Base-by-base conservation (phyloP, 37 sponge, comb jelly and placozoan genomes). In the Lycopodina hypogea region DNA sequence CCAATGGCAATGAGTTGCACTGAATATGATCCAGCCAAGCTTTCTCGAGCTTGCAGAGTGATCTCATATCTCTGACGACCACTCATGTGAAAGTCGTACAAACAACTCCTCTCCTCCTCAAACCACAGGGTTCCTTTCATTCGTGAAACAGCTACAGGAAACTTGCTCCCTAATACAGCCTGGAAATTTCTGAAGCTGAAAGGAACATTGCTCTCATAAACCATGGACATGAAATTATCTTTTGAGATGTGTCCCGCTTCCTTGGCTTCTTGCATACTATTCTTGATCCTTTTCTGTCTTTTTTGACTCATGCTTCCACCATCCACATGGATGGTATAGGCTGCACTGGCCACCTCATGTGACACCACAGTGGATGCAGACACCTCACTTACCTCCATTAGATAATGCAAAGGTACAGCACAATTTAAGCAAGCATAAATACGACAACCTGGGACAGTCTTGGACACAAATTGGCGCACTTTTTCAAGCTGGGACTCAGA, bases 111-210 rank as follows among this genome's bases (percentile, higher is more conserved):
- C 32, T 76, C 70, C 71, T 90, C 90, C 18, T 24, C 55, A 77
- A 90, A 90, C 82, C 81, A 90, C 61, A 90, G 66, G 4, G 81
- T 84, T 15, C 90, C 90, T 39, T 90, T 90, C 77, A 84, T 84
- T 1, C 90, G 71, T 1, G 71, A 57, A 15, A 81, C 58, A 11
- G 60, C 74, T 0, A 3, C 21, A 0, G 81, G 85, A 42, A 84
- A 90, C 21, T 80, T 75, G 0, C 36, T 52, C 2, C 90, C 90
- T 0, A 90, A 71, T 45, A 90, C 76, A 18, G 40, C 81, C 56
- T 90, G 85, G 69, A 90, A 90, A 1, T 19, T 28, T 19, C 36
- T 71, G 2, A 90, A 70, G 37, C 42, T 62, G 37, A 90, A 58
- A 24, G 85, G 90, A 24, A 22, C 45, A 28, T 69, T 45, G 34